Evolutionary conservation across 2,888 invertebrate genomes (phyloP).

Genomic region (Acanthococcus lagerstroemiae): DNA sequence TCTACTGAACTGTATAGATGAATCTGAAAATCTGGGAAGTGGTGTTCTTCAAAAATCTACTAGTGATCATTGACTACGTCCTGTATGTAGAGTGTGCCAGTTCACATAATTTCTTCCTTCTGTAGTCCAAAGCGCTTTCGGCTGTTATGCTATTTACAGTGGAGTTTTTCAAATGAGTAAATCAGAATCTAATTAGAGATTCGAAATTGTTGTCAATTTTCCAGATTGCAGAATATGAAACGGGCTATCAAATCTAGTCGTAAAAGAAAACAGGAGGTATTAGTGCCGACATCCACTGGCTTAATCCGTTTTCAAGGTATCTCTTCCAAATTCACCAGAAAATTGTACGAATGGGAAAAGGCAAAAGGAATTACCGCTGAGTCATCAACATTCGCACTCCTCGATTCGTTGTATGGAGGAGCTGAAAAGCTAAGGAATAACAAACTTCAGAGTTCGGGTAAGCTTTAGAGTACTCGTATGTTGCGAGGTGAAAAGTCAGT

Average conservation of each 20-base stretch:
- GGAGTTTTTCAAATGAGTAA: no score
- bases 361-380: slow-evolving; percentile 77
- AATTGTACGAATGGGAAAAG: slow-evolving; percentile 85
- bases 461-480: no score
- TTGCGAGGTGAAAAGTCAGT: no score
- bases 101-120: no score
- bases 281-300: slow-evolving; percentile 72
- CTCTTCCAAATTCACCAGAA: slow-evolving; percentile 77
- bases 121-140: no score
- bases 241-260: slow-evolving; percentile 45
- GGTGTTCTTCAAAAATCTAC: no score
- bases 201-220: background rate
- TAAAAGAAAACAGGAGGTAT: slow-evolving; percentile 55
- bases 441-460: slow-evolving; percentile 20
- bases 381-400: slow-evolving; percentile 69
- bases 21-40: no score
- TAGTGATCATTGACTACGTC: no score
- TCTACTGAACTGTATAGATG: no score
- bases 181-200: no score
- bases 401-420: slow-evolving; percentile 50
- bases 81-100: no score
- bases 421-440: slow-evolving; percentile 37
- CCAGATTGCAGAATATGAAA: slow-evolving; percentile 49
- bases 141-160: no score
- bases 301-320: slow-evolving; percentile 77